phyloP scores from a whole-genome alignment of 2,888 invertebrate genomes.

The Leptopilina myrica region DNA sequence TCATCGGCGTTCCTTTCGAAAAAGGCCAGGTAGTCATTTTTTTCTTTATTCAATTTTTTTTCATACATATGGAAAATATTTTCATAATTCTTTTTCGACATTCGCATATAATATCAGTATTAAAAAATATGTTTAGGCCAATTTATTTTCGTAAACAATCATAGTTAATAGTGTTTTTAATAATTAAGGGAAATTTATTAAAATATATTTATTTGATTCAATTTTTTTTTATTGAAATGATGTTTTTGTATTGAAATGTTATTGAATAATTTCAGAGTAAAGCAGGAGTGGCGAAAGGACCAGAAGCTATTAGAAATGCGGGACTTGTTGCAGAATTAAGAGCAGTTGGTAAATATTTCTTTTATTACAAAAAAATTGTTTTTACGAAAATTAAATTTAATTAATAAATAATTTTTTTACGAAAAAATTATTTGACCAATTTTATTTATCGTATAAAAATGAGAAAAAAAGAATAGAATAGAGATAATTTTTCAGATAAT shows the following conservation, averaged over 20 bases:
- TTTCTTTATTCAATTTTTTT: background rate
- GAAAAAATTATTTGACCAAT: background rate
- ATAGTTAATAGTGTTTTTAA: no score
- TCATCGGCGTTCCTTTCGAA: slow-evolving; percentile 89
- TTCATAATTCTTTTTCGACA: background rate
- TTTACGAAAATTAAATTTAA: no score
- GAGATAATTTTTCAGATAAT: no score
- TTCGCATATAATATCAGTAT: no score
- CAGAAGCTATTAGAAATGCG: slow-evolving; percentile 82
- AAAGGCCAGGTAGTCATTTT: slow-evolving; percentile 81
- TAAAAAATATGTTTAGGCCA: no score
- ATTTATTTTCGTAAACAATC: no score
- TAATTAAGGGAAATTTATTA: no score
- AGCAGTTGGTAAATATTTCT: slow-evolving; percentile 78
- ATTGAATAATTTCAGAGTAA: slow-evolving; percentile 76
- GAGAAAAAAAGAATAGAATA: background rate
- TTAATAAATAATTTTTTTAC: slow-evolving; percentile 8
- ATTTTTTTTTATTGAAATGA: no score
- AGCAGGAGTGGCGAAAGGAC: slow-evolving; percentile 85
- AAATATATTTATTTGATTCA: slow-evolving; percentile 13
- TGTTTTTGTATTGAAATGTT: no score
- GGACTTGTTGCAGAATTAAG: slow-evolving; percentile 82
- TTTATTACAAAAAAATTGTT: slow-evolving; percentile 4
- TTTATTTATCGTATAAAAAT: slow-evolving; percentile 29
- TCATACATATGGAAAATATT: background rate